Evolutionary conservation across 2,888 invertebrate species (phyloP), one percentile per base, ranked within the genome.

Genomic region (Poecilobothrus nobilitatus): DNA sequence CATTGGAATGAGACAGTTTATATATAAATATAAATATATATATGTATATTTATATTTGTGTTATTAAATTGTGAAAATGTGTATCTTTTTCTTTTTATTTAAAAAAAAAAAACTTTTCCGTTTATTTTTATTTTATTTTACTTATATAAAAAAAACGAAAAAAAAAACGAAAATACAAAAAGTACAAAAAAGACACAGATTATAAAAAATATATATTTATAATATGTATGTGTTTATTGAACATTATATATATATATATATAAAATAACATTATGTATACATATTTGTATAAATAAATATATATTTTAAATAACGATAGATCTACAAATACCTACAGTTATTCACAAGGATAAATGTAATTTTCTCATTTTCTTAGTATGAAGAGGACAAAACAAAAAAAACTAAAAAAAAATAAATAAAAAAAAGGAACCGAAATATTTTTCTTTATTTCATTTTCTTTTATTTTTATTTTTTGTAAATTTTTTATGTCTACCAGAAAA

Each of bases 401-500:
- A 53, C 18, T 15, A 37, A 37, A 27, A 41, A 27, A 41, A 15
- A 15, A 41, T 15, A 41, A 41, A 8, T 12, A 41, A 41, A 41
- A 41, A 41, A 41, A 41, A 41, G 15, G 15, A 41, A 41, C 9
- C 41, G 41, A 41, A 41, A 53, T 53, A 2, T 44, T 53, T 53
- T 53, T 53, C 18, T 53, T 53, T 37, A 12, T 37, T 53, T 53
- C 18, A 3, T 12, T 53, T 53, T 5, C 6, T 53, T 8, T 37
- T 37, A 12, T 53, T 12, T n/a, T 53, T 53, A 12, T n/a, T n/a
- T 53, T 53, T 1, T 15, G 15, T 53, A 53, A 53, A 53, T 53
- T 53, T 53, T 53, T 53, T 53, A 53, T 53, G 53, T 53, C 53
- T 53, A 53, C 53, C 9, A 53, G 53, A 53, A 53, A 53, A n/a